Percentiles rank a stretch among this genome's conserved stretches.
Conservation (phyloP, 2,888 invertebrate species). For the Noctua comes region DNA sequence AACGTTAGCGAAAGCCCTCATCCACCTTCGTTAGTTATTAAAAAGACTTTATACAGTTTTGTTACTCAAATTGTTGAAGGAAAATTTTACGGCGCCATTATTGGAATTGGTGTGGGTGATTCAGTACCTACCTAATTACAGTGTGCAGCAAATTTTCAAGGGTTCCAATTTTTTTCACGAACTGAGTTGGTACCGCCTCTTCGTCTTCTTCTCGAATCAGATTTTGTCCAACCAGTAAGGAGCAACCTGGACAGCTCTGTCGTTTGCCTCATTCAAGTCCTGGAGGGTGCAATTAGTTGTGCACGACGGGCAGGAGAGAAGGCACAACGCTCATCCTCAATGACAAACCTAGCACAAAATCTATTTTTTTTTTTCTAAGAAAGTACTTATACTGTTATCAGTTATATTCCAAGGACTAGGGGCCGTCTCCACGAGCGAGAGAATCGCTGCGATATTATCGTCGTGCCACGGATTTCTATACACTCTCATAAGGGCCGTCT, state of each 20-base stretch:
- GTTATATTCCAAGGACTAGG: background rate
- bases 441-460: no score
- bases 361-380: background rate
- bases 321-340: no score
- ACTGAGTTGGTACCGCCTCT: background rate
- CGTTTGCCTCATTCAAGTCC: no score
- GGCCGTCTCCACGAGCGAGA: no score
- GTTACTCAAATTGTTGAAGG: background rate
- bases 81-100: background rate
- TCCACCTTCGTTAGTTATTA: conserved; percentile 33
- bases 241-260: no score
- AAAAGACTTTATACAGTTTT: conserved; percentile 30
- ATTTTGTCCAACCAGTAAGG: no score
- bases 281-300: no score
- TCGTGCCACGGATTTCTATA: no score
- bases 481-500: no score
- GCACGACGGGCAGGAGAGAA: no score
- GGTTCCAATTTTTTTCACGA: background rate
- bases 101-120: conserved; percentile 1
- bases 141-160: background rate
- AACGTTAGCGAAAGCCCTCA: conserved; percentile 50
- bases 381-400: background rate
- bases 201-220: no score
- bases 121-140: background rate
- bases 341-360: background rate